Evolutionary conservation across 2,797 vertebrate genomes (phyloP).

Genomic region (Anguilla megastoma): DNA sequence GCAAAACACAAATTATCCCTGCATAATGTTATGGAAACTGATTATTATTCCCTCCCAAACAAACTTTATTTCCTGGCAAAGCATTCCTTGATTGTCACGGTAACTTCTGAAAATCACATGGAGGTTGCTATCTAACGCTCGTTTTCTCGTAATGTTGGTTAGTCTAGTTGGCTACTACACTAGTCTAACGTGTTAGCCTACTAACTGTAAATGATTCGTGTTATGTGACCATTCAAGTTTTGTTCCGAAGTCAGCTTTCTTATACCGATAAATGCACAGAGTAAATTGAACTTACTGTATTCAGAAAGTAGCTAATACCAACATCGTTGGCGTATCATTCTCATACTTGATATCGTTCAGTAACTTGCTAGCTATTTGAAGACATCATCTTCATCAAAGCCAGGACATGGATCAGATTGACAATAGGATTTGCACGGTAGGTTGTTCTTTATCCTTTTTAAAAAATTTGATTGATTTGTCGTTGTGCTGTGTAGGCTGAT

Average conservation of each 20-base stretch:
- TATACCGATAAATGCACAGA: slow-evolving; percentile 26
- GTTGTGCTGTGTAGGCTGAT: slow-evolving; percentile 37
- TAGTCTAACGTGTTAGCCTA: neutral
- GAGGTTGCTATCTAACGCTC: slow-evolving; percentile 10
- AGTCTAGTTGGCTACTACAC: neutral
- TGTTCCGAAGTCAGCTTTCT: slow-evolving; percentile 50
- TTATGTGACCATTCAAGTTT: too few relatives aligned
- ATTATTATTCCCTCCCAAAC: slow-evolving; percentile 17
- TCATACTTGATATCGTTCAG: neutral
- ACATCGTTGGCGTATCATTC: neutral
- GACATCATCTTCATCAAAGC: slow-evolving; percentile 30
- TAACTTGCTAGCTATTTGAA: neutral
- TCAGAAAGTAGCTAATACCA: slow-evolving; percentile 29
- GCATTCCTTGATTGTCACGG: slow-evolving; percentile 6
- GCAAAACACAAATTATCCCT: neutral
- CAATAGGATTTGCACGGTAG: slow-evolving; percentile 45
- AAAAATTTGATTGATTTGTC: neutral
- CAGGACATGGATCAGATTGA: slow-evolving; percentile 44
- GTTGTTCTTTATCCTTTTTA: slow-evolving; percentile 17
- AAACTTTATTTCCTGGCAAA: slow-evolving; percentile 18
- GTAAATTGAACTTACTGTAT: slow-evolving; percentile 44
- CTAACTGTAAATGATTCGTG: neutral
- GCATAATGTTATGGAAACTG: slow-evolving; percentile 26
- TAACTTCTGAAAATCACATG: slow-evolving; percentile 10
- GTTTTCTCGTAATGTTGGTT: neutral